Percentiles rank a stretch among this genome's conserved stretches.
Evolutionary conservation across 1,140 invertebrate species (phyloP).

Genomic region (Rhysida immarginata): DNA sequence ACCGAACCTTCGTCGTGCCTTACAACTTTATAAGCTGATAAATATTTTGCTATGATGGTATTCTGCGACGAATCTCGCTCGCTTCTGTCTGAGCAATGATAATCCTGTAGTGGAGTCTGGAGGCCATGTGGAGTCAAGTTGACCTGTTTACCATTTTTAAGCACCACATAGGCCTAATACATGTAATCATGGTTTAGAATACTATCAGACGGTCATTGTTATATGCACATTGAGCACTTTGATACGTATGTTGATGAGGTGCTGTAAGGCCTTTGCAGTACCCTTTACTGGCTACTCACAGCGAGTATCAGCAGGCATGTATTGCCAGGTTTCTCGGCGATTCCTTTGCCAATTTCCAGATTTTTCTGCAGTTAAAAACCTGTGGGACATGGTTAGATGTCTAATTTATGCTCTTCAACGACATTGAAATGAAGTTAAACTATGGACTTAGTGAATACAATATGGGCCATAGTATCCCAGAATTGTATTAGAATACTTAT

Average conservation of each 20-base stretch:
- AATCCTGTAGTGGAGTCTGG: background rate
- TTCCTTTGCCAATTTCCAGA: background rate
- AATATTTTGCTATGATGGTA: too few species aligned
- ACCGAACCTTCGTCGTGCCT: too few species aligned
- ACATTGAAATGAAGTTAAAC: background rate
- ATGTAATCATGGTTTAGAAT: background rate
- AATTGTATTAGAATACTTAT: background rate
- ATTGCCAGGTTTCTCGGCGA: background rate
- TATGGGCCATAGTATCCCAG: background rate
- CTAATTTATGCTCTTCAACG: background rate
- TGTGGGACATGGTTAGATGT: background rate
- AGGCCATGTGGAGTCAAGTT: background rate
- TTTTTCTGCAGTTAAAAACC: background rate
- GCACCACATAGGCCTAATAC: background rate
- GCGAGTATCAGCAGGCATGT: background rate
- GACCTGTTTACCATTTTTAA: background rate
- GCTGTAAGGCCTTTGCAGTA: background rate
- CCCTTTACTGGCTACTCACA: background rate
- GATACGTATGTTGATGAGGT: background rate
- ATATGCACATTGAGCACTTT: background rate
- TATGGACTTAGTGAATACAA: background rate
- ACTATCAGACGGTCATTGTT: background rate
- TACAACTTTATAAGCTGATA: too few species aligned
- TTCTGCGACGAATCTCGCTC: too few species aligned
- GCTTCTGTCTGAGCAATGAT: background rate